Evolutionary conservation across 2,797 vertebrate species (phyloP), one percentile per base, ranked within the genome.

Genomic region (Rhinella marina): DNA sequence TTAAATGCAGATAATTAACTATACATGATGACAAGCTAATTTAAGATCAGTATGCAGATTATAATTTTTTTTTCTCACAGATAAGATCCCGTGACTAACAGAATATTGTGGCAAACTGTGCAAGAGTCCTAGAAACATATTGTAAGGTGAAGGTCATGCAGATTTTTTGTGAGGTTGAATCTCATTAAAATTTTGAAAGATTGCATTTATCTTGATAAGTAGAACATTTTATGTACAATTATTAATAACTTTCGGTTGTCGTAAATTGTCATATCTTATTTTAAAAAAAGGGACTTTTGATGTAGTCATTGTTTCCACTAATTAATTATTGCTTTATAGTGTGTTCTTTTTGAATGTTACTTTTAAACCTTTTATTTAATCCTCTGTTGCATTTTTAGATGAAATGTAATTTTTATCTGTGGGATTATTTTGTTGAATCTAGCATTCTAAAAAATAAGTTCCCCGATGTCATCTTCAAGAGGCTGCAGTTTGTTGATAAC

Each of bases 1-100:
- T 84, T 88, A 88, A 86, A 89, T 61, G 80, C 85, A 79, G 84
- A 86, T 86, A 89, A 89, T 89, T 77, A 89, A 89, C 88, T 89
- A 72, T 86, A 79, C 80, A 50, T 14, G 29, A 56, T 85, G 87
- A 88, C 82, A 88, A 70, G 56, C 76, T 85, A 88, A 88, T 88
- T 85, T 88, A 75, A 61, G 54, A 61, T 62, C 87, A 54, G 66
- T 85, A 72, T 80, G 57, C 64, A 62, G 66, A 85, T 88, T 57
- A 62, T 76, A 17, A 17, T 1, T 27, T n/a, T 21, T 88, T 84
- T 84, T 73, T 57, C n/a, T 29, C 52, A 23, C 75, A 59, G n/a
- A 79, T 80, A 73, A 19, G 56, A 61, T 25, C 41, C 56, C 16
- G 32, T 85, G 64, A 75, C n/a, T 72, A 64, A 61, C 79, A 32